phyloP scores from a whole-genome alignment of 2,797 vertebrate genomes.

The Graptemys geographica region DNA sequence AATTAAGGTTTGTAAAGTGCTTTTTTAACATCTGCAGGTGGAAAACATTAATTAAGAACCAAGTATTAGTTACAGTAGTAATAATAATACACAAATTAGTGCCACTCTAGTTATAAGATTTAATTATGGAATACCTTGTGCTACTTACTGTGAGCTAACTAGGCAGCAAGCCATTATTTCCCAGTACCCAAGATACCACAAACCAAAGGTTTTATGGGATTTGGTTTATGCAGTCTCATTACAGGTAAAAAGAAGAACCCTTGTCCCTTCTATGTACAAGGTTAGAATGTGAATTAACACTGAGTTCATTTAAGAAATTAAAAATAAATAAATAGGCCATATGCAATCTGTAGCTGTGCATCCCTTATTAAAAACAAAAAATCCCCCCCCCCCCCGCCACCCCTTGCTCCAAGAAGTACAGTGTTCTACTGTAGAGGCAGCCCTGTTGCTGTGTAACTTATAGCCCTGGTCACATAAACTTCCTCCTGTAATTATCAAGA shows the following conservation, averaged over 20 bases:
- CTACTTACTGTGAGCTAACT: not conserved
- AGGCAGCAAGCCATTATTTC: not conserved
- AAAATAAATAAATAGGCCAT: not conserved
- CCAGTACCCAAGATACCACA: not conserved
- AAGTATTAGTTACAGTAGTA: not conserved
- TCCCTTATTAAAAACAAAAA: slow-evolving; percentile 8
- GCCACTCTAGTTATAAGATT: not conserved
- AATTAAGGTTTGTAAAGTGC: not conserved
- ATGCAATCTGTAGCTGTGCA: not conserved
- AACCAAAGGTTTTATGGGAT: not conserved
- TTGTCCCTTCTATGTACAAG: not conserved
- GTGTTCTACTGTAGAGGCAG: not conserved
- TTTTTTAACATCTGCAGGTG: not conserved
- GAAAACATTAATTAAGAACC: not conserved
- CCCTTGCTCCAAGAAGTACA: not conserved
- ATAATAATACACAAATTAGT: slow-evolving; percentile 32
- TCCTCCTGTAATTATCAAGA: not conserved
- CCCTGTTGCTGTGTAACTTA: not conserved
- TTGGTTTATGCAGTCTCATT: not conserved
- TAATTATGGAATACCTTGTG: not conserved
- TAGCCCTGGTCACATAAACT: not conserved
- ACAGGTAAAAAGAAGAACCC: not conserved
- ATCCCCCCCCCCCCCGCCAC: not conserved
- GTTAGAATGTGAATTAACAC: not conserved
- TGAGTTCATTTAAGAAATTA: slow-evolving; percentile 12